Percentiles rank a stretch among this genome's conserved stretches.
These are phyloP conservation scores for Numenius phaeopus DNA, from an alignment of 2,797 vertebrate species.

Conservation along the genomic window DNA sequence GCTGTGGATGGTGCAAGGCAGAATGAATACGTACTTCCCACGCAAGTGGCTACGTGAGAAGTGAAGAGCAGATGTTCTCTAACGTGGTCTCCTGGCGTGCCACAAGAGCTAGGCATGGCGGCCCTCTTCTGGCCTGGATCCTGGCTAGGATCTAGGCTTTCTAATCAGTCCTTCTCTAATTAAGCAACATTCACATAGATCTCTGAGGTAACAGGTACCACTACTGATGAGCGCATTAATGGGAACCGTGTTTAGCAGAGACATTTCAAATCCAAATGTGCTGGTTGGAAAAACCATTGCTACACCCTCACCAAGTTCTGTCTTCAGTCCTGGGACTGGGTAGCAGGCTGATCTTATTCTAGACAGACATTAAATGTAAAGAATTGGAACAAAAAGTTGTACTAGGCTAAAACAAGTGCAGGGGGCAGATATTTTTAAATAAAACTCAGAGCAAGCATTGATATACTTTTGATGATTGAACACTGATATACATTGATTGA, in stretches of 20 bases:
- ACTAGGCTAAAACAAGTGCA: neutral
- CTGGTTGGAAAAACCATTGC: neutral
- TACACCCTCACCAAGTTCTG: neutral
- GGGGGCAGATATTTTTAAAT: neutral
- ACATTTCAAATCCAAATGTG: neutral
- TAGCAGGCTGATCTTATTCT: neutral
- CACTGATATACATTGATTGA: neutral
- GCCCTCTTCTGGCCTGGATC: neutral
- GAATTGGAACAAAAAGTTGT: neutral
- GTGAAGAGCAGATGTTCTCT: conserved; percentile 17
- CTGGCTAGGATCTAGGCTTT: neutral
- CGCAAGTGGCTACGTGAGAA: neutral
- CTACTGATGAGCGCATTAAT: neutral
- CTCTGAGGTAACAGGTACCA: neutral
- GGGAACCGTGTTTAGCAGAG: neutral
- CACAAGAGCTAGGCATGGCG: neutral
- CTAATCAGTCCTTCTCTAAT: neutral
- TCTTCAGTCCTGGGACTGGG: neutral
- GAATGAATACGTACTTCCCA: neutral
- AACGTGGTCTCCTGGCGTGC: neutral
- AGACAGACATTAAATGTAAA: neutral
- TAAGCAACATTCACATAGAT: neutral
- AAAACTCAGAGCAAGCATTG: neutral
- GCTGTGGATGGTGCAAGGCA: neutral
- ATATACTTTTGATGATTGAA: neutral